Conservation (phyloP, 2,888 invertebrate species). For the Spilosoma lubricipeda region DNA sequence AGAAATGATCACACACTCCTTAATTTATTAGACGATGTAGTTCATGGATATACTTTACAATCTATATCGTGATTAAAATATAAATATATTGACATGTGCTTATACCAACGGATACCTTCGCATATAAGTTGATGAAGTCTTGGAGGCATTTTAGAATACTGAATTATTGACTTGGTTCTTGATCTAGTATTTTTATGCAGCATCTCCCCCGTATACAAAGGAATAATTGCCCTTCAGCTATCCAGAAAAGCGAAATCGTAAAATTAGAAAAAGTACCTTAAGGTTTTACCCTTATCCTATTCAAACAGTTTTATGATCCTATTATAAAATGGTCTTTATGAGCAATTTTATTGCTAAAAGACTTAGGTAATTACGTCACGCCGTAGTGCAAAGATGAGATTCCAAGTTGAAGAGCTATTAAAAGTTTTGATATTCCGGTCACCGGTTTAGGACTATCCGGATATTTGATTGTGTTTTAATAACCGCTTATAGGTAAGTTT, state of each 20-base stretch:
- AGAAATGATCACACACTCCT: too few species aligned
- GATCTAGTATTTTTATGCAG: background rate
- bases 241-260: slow-evolving; percentile 72
- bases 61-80: too few species aligned
- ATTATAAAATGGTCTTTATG: slow-evolving; percentile 86
- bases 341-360: slow-evolving; percentile 83
- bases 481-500: slow-evolving; percentile 19
- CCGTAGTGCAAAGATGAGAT: slow-evolving; percentile 75
- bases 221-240: slow-evolving; percentile 67
- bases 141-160: too few species aligned
- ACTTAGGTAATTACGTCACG: slow-evolving; percentile 85
- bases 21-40: too few species aligned
- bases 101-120: too few species aligned
- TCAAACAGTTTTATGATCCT: slow-evolving; percentile 79
- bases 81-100: too few species aligned
- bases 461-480: slow-evolving; percentile 56
- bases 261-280: slow-evolving; percentile 77
- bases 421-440: slow-evolving; percentile 81
- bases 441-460: slow-evolving; percentile 56
- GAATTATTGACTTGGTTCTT: background rate
- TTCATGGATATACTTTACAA: too few species aligned
- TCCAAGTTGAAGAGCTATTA: slow-evolving; percentile 75
- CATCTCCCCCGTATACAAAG: slow-evolving; percentile 13
- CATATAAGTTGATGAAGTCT: too few species aligned
- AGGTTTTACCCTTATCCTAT: slow-evolving; percentile 61